Base-by-base conservation (phyloP, 2,113 vertebrate genomes). In the Oxygymnocypris stewartii region DNA sequence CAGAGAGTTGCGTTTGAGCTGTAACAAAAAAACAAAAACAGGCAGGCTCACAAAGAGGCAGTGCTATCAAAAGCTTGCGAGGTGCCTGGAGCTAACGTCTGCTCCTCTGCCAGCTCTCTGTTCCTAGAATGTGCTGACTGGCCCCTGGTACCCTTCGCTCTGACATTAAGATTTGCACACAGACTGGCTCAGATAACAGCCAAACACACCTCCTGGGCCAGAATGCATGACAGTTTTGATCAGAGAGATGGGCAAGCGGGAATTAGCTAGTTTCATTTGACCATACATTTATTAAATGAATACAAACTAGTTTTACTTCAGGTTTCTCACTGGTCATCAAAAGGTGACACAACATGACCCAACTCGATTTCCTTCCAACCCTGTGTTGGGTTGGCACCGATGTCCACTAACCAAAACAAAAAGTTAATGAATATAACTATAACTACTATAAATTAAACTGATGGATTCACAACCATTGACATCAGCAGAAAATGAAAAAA, bases 71-170 rank as follows among this genome's bases (percentile, higher is more conserved):
- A 97, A 95, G 95, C 89, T 94, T 92, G 94, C 94, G 95, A 95
- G 95, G 92, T 96, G 96, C 97, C 96, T 95, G 94, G 94, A 97
- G 96, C 96, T 94, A 95, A 95, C 94, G 95, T 97, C 96, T 97
- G 95, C 94, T 96, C 95, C 96, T 95, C 95, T 96, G 96, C 96
- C 96, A 96, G 95, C 94, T 96, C 95, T 94, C 93, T 94, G 81
- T 95, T 93, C 96, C 96, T 96, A 73, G 75, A 67, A 71, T 73
- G 63, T 86, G 69, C 94, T 94, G 94, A 81, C 79, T 81, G 54
- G 94, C 96, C 95, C 92, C 94, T 96, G 95, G 93, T 95, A 95
- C 93, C 95, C 84, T 92, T 65, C 25, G 93, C 93, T 95, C 96
- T 95, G 94, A 96, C 96, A 96, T 91, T 94, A 94, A 96, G 95